Evolutionary conservation across 1,140 invertebrate genomes (phyloP), one percentile per base, ranked within the genome.

Genomic region (Paraescarpia echinospica): DNA sequence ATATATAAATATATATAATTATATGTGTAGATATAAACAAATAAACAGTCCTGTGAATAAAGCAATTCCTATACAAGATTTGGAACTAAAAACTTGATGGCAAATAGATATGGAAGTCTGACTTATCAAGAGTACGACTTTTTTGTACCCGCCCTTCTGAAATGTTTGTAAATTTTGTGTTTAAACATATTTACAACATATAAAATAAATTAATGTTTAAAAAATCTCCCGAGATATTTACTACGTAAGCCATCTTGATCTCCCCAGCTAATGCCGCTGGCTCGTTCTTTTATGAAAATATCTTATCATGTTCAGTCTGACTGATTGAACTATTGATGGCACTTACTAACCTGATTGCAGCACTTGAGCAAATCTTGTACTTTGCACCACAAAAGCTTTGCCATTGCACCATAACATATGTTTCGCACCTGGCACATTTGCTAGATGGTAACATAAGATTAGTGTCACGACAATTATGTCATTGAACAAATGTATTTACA

Each of bases 1-100:
- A 33, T 90, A 90, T 90, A 90, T 33, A 27, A 33, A 89, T 89
- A 1, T 89, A 89, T 89, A 27, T 89, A 12, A 14, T 33, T 34
- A 90, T 90, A 90, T 12, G 5, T 90, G n/a, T 35, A 90, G 14
- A 90, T 90, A 90, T 90, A 90, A 27, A 34, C n/a, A 33, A 31
- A 90, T 33, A 41, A 41, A 41, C 41, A 41, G 41, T 12, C 12
- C 41, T 41, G 41, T 6, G 41, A 41, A 41, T 41, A 41, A 41
- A 12, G 4, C 12, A 6, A 41, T 41, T 41, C 41, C 4, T 41
- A 6, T 41, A 41, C 41, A 41, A 41, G 41, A 41, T 41, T 41
- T 41, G n/a, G n/a, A n/a, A n/a, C n/a, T n/a, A n/a, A n/a, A n/a
- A n/a, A n/a, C n/a, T n/a, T n/a, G n/a, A n/a, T 41, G 41, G 12